Base-by-base conservation (phyloP, 2,888 invertebrate genomes). In the Poecilus cupreus region DNA sequence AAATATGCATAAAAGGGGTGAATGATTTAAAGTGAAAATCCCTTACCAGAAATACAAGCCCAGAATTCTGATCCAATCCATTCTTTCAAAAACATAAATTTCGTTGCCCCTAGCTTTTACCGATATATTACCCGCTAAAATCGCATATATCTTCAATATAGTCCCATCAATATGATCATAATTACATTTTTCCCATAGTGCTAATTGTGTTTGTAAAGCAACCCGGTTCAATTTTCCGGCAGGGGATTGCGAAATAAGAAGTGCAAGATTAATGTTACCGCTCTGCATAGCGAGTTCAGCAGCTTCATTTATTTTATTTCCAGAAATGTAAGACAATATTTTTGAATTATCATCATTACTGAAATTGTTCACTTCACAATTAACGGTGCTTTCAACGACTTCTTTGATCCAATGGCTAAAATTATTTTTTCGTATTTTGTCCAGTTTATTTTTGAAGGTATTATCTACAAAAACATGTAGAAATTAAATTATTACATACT, bases 61-160 rank as follows among this genome's bases (percentile, higher is more conserved):
- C 32, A 98, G 90, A 0, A 94, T 93, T 85, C 96, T 90, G 82
- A 94, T 91, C 98, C 98, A 98, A 86, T 96, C 94, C n/a, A 94
- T 88, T 22, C 91, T 90, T 81, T 93, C 91, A 82, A 96, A 93
- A 2, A 93, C 91, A 84, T 95, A 95, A 3, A 94, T 88, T 0
- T 92, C 90, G 0, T 90, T 90, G 82, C 91, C 88, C 78, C 89
- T 88, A 6, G 89, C 89, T 3, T 89, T 89, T 70, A 90, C 89
- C 84, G 91, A 87, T 13, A 93, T 91, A 82, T 90, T 89, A 2
- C 91, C 91, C 2, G 95, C 93, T 0, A 94, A 88, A 39, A 97
- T 88, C 88, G 94, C 92, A 83, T 94, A 93, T 13, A 95, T 88
- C 84, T 94, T 94, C 70, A 94, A 89, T 54, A 94, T 90, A 77